phyloP scores from a whole-genome alignment of 2,113 vertebrate genomes.

The Pseudonaja textilis region DNA sequence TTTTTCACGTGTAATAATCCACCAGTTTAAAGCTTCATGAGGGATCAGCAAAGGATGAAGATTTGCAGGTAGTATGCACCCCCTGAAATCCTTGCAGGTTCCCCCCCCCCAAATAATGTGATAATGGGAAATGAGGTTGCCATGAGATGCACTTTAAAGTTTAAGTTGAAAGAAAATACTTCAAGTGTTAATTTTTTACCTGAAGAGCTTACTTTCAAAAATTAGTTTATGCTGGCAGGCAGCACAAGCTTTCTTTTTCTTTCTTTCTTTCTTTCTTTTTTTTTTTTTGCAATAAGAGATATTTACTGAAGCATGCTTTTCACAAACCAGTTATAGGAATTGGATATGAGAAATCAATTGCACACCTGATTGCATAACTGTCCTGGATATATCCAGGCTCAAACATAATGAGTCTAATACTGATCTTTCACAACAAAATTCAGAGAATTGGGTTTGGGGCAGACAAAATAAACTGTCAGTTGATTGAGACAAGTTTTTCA shows the following conservation, averaged over 20 bases:
- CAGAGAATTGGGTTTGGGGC: not conserved
- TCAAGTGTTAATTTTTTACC: not conserved
- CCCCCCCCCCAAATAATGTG: not conserved
- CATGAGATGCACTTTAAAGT: not conserved
- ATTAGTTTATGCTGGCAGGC: not conserved
- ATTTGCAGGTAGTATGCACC: not conserved
- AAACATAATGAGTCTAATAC: not conserved
- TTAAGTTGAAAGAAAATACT: not conserved
- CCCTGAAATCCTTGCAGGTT: not conserved
- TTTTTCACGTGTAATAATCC: not conserved
- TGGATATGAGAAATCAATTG: not conserved
- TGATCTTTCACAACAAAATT: not conserved
- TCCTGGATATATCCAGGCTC: not conserved
- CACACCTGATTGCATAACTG: not conserved
- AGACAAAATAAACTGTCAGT: not conserved
- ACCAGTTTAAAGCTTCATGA: not conserved
- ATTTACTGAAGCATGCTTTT: not conserved
- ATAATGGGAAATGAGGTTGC: not conserved
- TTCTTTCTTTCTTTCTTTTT: not conserved
- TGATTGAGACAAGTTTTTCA: not conserved
- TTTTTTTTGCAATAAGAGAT: not conserved
- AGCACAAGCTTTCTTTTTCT: not conserved
- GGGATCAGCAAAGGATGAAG: not conserved
- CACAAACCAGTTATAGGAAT: not conserved
- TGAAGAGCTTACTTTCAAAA: not conserved